Evolutionary conservation across 2,888 invertebrate genomes (phyloP), one percentile per base, ranked within the genome.

Genomic region (Gymnocheta viridis): DNA sequence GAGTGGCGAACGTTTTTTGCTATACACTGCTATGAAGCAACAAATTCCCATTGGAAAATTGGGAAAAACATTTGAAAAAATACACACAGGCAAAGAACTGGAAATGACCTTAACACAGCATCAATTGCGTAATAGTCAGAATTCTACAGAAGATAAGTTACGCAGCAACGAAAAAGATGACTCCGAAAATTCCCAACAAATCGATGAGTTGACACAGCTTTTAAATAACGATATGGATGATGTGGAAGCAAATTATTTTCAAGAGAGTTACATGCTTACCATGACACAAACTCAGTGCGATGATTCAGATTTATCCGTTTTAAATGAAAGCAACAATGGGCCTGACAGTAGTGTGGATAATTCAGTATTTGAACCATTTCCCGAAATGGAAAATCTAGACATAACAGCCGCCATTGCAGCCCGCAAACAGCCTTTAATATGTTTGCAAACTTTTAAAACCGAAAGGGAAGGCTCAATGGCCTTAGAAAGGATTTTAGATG

Each of bases 361-460:
- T 66, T 92, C 91, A 4, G 85, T 91, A 60, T 95, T 95, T 88
- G 95, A 95, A 89, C 92, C 94, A 0, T 93, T 94, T 88, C 93
- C 94, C 41, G 94, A 95, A 92, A 94, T 96, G 87, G 95, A 94
- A 85, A 94, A 95, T 88, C 92, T 96, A 87, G 94, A 96, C 91
- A 91, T 96, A 35, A 94, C 95, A 0, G 94, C 94, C 86, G 91
- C 95, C 2, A 79, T 91, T 19, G 86, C 88, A 1, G 93, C 94
- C 85, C 92, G 92, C 14, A 93, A 94, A 64, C 94, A 94, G 74
- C 96, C 96, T 1, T 91, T 96, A 19, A 94, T 97, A 82, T 93
- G 95, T 73, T 94, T 96, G 87, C 96, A 96, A 91, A 95, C 96
- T 4, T 95, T 96, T 87, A 96, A 96, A 92, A 95, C 95, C 85